These are phyloP conservation scores for Eumacrocentrus americanus DNA, from an alignment of 2,888 invertebrate genomes.

Conservation along the genomic window DNA sequence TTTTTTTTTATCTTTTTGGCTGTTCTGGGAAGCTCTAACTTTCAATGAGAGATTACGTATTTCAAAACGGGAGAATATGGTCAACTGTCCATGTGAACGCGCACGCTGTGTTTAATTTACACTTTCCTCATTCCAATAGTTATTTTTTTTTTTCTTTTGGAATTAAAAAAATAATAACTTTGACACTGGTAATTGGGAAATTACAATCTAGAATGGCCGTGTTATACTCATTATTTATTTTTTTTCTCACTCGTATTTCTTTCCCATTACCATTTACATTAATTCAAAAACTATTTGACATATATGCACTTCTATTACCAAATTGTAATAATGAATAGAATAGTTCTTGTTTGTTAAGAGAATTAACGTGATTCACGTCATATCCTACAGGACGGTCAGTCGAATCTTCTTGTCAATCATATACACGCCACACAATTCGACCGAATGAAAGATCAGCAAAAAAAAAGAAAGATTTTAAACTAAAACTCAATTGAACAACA, in stretches of 20 bases:
- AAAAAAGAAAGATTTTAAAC: slow-evolving; percentile 22
- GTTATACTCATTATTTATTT: too few species aligned
- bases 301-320: slow-evolving; percentile 25
- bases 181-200: slow-evolving; percentile 21
- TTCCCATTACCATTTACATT: slow-evolving; percentile 17
- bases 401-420: slow-evolving; percentile 38
- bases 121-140: slow-evolving; percentile 1
- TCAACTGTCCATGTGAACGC: slow-evolving; percentile 36
- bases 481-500: slow-evolving; percentile 9
- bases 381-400: slow-evolving; percentile 48
- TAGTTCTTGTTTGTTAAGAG: slow-evolving; percentile 1
- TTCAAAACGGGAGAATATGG: slow-evolving; percentile 26
- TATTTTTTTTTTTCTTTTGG: slow-evolving; percentile 3
- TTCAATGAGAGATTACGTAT: slow-evolving; percentile 25
- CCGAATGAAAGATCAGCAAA: slow-evolving; percentile 28
- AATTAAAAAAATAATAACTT: slow-evolving; percentile 17
- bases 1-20: slow-evolving; percentile 24
- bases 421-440: slow-evolving; percentile 14
- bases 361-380: slow-evolving; percentile 29
- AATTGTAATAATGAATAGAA: slow-evolving; percentile 26
- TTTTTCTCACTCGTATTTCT: slow-evolving; percentile 8
- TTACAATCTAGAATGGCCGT: too few species aligned
- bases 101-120: slow-evolving; percentile 27
- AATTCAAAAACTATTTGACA: slow-evolving; percentile 30
- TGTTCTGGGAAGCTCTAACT: slow-evolving; percentile 36